Conservation (phyloP, 2,888 invertebrate genomes). For the Notodonta dromedarius region DNA sequence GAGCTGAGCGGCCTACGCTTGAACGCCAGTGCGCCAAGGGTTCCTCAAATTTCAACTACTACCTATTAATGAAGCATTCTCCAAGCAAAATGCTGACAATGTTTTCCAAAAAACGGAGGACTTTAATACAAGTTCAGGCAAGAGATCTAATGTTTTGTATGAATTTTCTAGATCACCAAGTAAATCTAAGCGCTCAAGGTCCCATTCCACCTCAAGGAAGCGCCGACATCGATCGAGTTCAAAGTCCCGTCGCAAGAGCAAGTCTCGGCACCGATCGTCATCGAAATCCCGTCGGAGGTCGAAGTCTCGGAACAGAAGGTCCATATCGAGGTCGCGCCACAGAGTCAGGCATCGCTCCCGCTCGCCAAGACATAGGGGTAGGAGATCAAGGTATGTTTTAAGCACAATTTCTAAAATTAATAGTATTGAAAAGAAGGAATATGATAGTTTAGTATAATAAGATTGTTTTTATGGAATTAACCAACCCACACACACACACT, state of each 20-base stretch:
- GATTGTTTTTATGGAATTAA: too few species aligned
- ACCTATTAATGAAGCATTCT: too few species aligned
- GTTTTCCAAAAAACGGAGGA: too few species aligned
- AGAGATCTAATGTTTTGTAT: too few species aligned
- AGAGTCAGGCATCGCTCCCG: constrained; percentile 52
- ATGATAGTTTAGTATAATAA: too few species aligned
- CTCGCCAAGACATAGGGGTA: constrained; percentile 62
- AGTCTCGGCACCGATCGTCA: constrained; percentile 55
- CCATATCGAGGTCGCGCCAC: constrained; percentile 45
- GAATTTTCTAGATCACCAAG: constrained; percentile 54
- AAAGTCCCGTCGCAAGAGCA: constrained; percentile 47
- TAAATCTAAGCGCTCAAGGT: constrained; percentile 57
- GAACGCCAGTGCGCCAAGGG: too few species aligned
- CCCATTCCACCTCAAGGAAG: constrained; percentile 50
- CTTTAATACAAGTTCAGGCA: too few species aligned
- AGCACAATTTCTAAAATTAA: background rate
- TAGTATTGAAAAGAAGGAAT: too few species aligned
- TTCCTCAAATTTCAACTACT: too few species aligned
- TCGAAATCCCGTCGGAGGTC: constrained; percentile 59
- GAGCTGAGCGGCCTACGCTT: too few species aligned
- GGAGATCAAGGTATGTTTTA: constrained; percentile 64
- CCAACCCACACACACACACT: too few species aligned
- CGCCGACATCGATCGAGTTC: constrained; percentile 56
- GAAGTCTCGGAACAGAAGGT: constrained; percentile 52
- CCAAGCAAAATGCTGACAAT: too few species aligned